phyloP scores from a whole-genome alignment of 2,797 vertebrate genomes.

The Huso huso region DNA sequence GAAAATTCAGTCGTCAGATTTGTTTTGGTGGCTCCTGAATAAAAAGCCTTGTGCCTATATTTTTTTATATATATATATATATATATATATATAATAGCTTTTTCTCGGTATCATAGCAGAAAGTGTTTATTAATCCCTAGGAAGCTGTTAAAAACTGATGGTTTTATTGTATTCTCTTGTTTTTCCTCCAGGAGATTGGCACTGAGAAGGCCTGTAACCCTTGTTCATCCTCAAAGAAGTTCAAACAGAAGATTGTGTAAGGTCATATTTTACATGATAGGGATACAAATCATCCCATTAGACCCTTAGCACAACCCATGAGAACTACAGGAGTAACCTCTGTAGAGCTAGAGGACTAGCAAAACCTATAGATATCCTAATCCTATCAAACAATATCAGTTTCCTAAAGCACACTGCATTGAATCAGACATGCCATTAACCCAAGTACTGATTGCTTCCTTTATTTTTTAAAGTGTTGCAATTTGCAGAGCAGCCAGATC shows the following conservation, averaged over 20 bases:
- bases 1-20: constrained; percentile 30
- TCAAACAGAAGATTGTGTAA: constrained; percentile 86
- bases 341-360: too few species aligned
- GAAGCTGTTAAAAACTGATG: constrained; percentile 52
- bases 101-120: constrained; percentile 38
- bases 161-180: constrained; percentile 47
- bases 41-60: constrained; percentile 26
- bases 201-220: constrained; percentile 58
- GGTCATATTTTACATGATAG: constrained; percentile 30
- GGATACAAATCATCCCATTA: constrained; percentile 1
- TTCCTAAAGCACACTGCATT: too few species aligned
- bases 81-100: background rate
- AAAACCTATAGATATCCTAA: too few species aligned
- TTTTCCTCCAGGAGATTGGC: constrained; percentile 74
- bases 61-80: too few species aligned
- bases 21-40: constrained; percentile 37
- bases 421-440: too few species aligned
- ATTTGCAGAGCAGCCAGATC: too few species aligned
- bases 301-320: background rate
- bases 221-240: constrained; percentile 68
- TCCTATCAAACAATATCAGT: too few species aligned
- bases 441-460: too few species aligned
- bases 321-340: too few species aligned
- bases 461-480: too few species aligned
- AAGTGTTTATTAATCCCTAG: constrained; percentile 53